Conservation (phyloP, 2,888 invertebrate genomes). For the Rhabditoides inermis region DNA sequence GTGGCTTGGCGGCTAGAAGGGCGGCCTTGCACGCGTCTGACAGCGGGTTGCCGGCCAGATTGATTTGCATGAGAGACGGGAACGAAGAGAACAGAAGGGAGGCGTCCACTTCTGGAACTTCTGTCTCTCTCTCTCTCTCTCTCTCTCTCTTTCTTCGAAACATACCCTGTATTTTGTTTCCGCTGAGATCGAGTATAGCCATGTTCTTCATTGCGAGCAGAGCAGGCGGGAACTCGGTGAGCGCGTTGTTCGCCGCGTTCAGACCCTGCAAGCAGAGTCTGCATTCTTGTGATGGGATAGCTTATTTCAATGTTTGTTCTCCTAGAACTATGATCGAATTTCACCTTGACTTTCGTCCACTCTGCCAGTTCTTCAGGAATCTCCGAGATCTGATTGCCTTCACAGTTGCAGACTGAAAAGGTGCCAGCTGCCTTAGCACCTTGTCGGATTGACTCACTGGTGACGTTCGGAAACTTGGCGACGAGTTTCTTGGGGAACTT, state of each 20-base stretch:
- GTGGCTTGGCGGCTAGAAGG: background rate
- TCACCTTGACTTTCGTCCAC: background rate
- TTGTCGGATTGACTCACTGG: too few species aligned
- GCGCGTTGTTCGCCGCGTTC: constrained; percentile 5
- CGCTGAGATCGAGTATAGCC: constrained; percentile 5
- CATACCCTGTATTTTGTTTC: constrained; percentile 3
- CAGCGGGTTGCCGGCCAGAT: constrained; percentile 4
- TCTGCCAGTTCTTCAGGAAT: constrained; percentile 8
- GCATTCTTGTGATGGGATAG: constrained; percentile 2
- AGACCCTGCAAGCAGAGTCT: constrained; percentile 2
- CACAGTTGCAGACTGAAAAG: constrained; percentile 5
- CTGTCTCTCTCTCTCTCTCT: too few species aligned
- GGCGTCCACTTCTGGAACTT: constrained; percentile 3
- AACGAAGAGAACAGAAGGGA: background rate
- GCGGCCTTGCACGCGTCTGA: constrained; percentile 1
- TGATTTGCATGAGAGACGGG: constrained; percentile 3
- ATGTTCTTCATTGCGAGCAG: constrained; percentile 1
- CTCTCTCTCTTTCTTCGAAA: too few species aligned
- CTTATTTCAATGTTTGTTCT: background rate
- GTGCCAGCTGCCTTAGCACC: too few species aligned
- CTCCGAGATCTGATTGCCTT: constrained; percentile 5
- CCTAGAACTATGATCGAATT: too few species aligned
- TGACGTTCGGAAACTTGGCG: constrained; percentile 4
- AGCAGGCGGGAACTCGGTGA: background rate
- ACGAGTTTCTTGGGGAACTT: constrained; percentile 8